These are phyloP conservation scores for Bembecia ichneumoniformis DNA, from an alignment of 2,888 invertebrate species.

Conservation along the genomic window DNA sequence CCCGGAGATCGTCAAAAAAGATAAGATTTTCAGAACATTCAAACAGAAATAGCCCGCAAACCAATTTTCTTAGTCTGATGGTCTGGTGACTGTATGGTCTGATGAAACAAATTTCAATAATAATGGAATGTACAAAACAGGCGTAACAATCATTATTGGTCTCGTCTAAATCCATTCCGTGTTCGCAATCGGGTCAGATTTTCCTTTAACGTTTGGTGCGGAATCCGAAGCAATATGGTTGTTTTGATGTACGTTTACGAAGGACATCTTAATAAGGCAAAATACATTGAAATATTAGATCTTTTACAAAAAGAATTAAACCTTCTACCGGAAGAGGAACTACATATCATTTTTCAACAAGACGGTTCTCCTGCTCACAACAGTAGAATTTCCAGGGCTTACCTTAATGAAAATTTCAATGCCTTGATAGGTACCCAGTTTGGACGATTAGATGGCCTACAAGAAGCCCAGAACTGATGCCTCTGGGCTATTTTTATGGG, in stretches of 20 bases:
- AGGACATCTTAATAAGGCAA: constrained; percentile 5
- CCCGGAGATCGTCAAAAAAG: constrained; percentile 4
- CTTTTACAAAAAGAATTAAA: constrained; percentile 6
- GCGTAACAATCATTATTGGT: too few relatives aligned
- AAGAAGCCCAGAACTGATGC: not conserved
- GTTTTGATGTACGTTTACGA: constrained; percentile 5
- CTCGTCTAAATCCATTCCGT: constrained; percentile 6
- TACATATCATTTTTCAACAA: constrained; percentile 5
- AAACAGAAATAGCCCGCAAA: constrained; percentile 7
- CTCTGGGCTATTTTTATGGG: not conserved
- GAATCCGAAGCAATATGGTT: constrained; percentile 5
- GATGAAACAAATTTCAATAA: constrained; percentile 6
- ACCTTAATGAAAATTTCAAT: too few relatives aligned
- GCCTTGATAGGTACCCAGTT: too few relatives aligned
- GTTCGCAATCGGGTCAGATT: constrained; percentile 7
- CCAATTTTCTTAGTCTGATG: too few relatives aligned
- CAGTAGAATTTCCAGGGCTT: too few relatives aligned
- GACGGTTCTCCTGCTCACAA: too few relatives aligned
- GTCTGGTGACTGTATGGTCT: constrained; percentile 6
- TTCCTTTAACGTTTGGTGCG: constrained; percentile 7
- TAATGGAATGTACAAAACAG: constrained; percentile 2
- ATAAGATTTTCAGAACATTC: constrained; percentile 5
- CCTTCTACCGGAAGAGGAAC: constrained; percentile 7
- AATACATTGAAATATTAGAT: too few relatives aligned
- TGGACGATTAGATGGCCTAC: constrained; percentile 5